Percentiles rank a stretch among this genome's conserved stretches.
Evolutionary conservation across 2,113 vertebrate species (phyloP).

Genomic region (Syrrhaptes paradoxus): DNA sequence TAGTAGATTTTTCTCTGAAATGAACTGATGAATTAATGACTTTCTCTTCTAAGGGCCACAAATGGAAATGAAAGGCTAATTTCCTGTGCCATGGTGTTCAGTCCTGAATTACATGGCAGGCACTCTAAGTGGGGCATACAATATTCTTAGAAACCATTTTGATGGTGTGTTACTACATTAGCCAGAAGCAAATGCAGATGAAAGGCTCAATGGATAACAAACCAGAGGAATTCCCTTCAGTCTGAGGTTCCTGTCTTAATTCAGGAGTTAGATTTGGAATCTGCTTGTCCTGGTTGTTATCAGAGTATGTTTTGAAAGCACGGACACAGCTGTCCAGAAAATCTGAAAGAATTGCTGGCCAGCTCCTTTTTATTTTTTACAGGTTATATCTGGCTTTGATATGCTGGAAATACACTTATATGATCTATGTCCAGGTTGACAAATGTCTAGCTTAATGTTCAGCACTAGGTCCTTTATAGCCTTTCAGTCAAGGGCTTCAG

Average conservation of each 20-base stretch:
- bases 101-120: neutral
- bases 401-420: neutral
- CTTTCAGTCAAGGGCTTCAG: neutral
- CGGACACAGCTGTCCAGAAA: neutral
- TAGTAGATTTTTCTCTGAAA: neutral
- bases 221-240: neutral
- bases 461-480: neutral
- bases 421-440: neutral
- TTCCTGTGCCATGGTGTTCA: neutral
- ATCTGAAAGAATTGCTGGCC: neutral
- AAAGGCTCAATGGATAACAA: neutral
- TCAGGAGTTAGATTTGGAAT: neutral
- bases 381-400: neutral
- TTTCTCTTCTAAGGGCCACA: neutral
- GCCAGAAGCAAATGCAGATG: neutral
- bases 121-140: neutral
- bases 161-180: neutral
- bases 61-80: neutral
- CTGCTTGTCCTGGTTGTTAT: neutral
- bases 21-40: neutral
- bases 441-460: neutral
- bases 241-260: neutral
- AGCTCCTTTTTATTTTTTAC: neutral
- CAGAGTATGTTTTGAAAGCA: neutral
- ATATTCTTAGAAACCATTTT: conserved; percentile 21